phyloP scores from a whole-genome alignment of 2,797 vertebrate species.

The Pseudochirops corinnae region DNA sequence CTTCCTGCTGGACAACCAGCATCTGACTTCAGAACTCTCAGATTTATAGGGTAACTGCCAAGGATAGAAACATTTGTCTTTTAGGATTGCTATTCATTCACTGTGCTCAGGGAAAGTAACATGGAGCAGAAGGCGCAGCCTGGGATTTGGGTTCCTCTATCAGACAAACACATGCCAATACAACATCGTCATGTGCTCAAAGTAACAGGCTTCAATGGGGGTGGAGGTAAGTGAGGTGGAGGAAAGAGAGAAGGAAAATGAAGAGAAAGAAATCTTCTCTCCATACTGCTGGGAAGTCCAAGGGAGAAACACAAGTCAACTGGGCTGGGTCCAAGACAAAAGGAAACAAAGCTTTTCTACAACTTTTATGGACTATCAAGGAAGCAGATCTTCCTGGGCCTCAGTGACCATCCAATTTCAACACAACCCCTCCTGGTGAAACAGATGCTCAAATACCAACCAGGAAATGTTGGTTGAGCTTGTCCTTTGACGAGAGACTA shows the following conservation, averaged over 20 bases:
- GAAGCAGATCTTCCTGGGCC: neutral
- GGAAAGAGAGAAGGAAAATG: conserved; percentile 19
- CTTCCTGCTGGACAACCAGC: neutral
- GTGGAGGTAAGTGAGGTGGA: no score
- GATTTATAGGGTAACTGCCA: neutral
- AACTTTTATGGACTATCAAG: neutral
- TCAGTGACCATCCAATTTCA: neutral
- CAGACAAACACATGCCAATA: neutral
- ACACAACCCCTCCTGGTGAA: neutral
- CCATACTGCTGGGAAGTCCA: no score
- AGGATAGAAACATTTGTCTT: neutral
- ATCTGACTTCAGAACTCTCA: neutral
- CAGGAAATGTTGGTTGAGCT: neutral
- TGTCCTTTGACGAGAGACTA: neutral
- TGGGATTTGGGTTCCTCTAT: neutral
- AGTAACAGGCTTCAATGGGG: neutral
- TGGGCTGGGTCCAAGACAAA: no score
- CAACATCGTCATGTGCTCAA: neutral
- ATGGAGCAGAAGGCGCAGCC: neutral
- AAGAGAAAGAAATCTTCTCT: neutral
- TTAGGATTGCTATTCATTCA: neutral
- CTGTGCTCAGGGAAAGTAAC: neutral
- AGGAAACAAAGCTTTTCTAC: neutral
- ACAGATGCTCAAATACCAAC: neutral
- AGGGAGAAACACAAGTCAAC: no score